Evolutionary conservation across 2,888 invertebrate genomes (phyloP), one percentile per base, ranked within the genome.

Genomic region (Caenorhabditis plicata): DNA sequence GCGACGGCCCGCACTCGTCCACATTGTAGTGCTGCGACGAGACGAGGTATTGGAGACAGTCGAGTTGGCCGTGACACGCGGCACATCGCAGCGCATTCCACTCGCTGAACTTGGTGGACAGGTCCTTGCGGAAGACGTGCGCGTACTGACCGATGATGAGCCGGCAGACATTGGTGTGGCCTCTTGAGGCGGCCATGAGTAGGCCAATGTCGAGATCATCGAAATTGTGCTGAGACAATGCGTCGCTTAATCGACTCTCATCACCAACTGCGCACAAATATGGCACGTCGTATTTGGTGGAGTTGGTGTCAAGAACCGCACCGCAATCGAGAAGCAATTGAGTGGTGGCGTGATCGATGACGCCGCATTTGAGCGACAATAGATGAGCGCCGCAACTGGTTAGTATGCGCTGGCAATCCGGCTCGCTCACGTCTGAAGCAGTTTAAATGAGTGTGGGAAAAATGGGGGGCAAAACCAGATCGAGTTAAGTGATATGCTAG

Each of bases 401-500:
- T 38, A 73, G 46, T 8, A 58, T 67, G 23, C 52, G 51, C 17
- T 63, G n/a, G n/a, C n/a, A n/a, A n/a, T n/a, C n/a, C n/a, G n/a
- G n/a, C n/a, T n/a, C n/a, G n/a, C n/a, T 29, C 41, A 5, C 15
- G 23, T 49, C 31, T 20, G 7, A 33, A 33, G 35, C 35, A 17
- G 11, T 7, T 17, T 33, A 33, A 33, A 4, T 4, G 35, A 19
- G 5, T 4, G 7, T 33, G 19, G 19, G 19, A 7, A 19, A 33
- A 33, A 33, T 17, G 35, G n/a, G n/a, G n/a, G n/a, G n/a, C n/a
- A n/a, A n/a, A n/a, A n/a, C n/a, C n/a, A 0, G 73, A 73, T 33
- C 67, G 70, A 3, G 73, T 63, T 9, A 73, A 51, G 39, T 73
- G 73, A 48, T 67, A 73, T 4, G 73, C 73, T n/a, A 73, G 48